Evolutionary conservation across 2,113 vertebrate species (phyloP).

Genomic region (Microcebus jonahi): DNA sequence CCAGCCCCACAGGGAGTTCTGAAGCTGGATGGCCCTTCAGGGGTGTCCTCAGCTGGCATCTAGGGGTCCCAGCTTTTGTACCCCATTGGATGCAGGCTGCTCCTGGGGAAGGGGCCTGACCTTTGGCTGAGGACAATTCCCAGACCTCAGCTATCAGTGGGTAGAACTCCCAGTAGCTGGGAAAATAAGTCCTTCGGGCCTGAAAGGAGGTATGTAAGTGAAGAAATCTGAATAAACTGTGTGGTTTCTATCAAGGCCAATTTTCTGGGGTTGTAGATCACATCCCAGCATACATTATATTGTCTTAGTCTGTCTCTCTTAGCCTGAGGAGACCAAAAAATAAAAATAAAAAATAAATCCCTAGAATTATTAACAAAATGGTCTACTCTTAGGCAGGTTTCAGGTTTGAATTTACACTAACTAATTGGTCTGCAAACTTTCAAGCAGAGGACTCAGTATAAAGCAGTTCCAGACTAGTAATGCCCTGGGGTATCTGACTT

Average conservation of each 20-base stretch:
- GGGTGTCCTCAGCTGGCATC: neutral
- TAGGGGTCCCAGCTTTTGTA: neutral
- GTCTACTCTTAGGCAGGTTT: neutral
- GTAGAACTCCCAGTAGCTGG: neutral
- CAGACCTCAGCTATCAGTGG: neutral
- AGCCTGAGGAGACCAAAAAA: neutral
- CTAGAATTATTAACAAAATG: neutral
- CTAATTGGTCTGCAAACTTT: slow-evolving; percentile 19
- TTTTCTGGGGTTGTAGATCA: neutral
- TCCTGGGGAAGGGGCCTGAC: neutral
- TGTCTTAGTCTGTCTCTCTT: neutral
- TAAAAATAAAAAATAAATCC: neutral
- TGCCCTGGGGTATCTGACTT: neutral
- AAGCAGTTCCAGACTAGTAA: neutral
- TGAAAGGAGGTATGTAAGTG: neutral
- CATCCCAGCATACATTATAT: neutral
- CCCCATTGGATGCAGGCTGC: too few species aligned
- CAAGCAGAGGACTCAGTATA: neutral
- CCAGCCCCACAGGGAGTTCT: neutral
- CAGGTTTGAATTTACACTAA: neutral
- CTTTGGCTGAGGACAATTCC: neutral
- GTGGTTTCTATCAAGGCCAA: neutral
- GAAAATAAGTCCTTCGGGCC: neutral
- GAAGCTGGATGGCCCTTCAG: neutral
- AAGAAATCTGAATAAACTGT: neutral